These are phyloP conservation scores for Chaetogeoica ovagalla DNA, from an alignment of 2,888 invertebrate genomes.

Conservation along the genomic window DNA sequence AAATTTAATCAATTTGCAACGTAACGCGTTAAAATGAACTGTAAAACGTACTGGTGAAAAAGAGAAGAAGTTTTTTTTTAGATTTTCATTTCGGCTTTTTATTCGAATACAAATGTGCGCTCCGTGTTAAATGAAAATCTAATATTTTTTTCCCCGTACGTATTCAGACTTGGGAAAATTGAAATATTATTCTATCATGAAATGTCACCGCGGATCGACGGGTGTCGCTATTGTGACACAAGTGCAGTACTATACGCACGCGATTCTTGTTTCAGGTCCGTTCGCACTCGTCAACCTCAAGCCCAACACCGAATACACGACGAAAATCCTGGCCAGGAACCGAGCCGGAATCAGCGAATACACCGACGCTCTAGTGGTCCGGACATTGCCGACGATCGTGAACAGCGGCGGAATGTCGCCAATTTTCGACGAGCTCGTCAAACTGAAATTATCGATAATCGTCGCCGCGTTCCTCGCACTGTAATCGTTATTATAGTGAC, in stretches of 20 bases:
- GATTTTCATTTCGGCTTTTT: too few relatives aligned
- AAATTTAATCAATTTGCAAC: too few relatives aligned
- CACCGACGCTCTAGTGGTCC: background rate
- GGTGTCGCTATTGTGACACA: too few relatives aligned
- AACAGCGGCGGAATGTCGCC: background rate
- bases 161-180: too few relatives aligned
- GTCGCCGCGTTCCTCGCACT: background rate
- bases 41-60: too few relatives aligned
- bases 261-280: conserved; percentile 18
- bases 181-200: too few relatives aligned
- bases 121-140: too few relatives aligned
- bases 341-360: conserved; percentile 28
- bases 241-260: background rate
- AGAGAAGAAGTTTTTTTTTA: too few relatives aligned
- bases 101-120: too few relatives aligned
- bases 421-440: background rate
- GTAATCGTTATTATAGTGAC: background rate
- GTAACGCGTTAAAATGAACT: too few relatives aligned
- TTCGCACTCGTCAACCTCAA: conserved; percentile 37
- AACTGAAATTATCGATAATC: background rate
- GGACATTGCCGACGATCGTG: conserved; percentile 1
- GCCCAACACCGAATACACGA: conserved; percentile 38
- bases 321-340: conserved; percentile 29
- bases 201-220: too few relatives aligned
- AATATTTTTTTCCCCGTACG: too few relatives aligned